These are phyloP conservation scores for Holothuria leucospilota DNA, from an alignment of 53 echinoderm and acorn worm genomes.

Conservation along the genomic window DNA sequence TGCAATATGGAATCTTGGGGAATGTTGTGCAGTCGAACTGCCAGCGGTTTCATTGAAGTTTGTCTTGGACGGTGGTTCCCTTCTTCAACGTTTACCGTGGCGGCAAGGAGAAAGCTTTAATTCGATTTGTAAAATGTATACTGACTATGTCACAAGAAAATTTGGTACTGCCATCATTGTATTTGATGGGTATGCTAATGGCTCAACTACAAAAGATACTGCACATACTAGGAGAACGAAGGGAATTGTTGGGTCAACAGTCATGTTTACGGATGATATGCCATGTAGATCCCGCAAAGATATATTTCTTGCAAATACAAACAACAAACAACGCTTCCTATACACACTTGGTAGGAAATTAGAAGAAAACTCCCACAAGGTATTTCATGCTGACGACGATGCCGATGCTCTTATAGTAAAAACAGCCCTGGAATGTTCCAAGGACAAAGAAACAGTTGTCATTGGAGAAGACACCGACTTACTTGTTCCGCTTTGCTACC, in stretches of 20 bases:
- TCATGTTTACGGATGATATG: conserved; percentile 10
- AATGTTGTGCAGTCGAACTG: conserved; percentile 15
- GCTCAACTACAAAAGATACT: conserved; percentile 33
- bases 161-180: conserved; percentile 47
- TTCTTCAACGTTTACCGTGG: conserved; percentile 72
- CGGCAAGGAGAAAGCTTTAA: conserved; percentile 47
- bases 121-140: conserved; percentile 47
- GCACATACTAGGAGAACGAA: conserved; percentile 23
- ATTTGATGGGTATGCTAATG: conserved; percentile 60
- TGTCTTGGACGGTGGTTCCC: conserved; percentile 72
- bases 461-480: conserved; percentile 49
- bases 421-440: conserved; percentile 22
- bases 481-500: conserved; percentile 47
- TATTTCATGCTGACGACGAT: conserved; percentile 40
- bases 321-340: conserved; percentile 43
- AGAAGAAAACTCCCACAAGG: not conserved
- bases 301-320: conserved; percentile 35
- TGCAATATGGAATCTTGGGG: conserved; percentile 45
- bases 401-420: conserved; percentile 42
- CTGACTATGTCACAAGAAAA: conserved; percentile 43
- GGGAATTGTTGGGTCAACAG: conserved; percentile 36
- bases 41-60: conserved; percentile 35
- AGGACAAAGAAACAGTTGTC: conserved; percentile 23
- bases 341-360: not conserved
- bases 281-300: conserved; percentile 16